A percentile compares a stretch with the other conserved stretches of the same genome.
phyloP scores from a whole-genome alignment of 2,888 invertebrate species.

The Neoitamus cyanurus region DNA sequence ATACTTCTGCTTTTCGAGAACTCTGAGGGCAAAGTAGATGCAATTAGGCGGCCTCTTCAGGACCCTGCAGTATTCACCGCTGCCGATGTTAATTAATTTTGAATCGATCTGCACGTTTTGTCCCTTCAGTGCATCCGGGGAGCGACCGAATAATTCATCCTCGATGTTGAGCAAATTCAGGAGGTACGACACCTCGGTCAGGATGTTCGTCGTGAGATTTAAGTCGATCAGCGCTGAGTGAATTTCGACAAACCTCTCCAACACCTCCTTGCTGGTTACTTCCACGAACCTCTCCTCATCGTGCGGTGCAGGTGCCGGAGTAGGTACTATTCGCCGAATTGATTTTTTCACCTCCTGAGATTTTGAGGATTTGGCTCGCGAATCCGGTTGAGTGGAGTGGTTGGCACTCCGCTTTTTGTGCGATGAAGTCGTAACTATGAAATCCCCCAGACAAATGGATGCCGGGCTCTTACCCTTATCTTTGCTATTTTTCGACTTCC shows the following conservation, averaged over 20 bases:
- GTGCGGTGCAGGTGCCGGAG: conserved; percentile 60
- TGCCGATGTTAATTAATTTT: conserved; percentile 40
- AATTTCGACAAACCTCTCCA: conserved; percentile 60
- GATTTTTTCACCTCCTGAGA: conserved; percentile 56
- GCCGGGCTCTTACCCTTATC: conserved; percentile 51
- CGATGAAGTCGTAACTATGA: conserved; percentile 56
- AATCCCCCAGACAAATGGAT: conserved; percentile 63
- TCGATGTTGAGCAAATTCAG: conserved; percentile 61
- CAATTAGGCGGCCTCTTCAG: conserved; percentile 74
- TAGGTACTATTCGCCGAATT: conserved; percentile 63
- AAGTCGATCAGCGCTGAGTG: conserved; percentile 62
- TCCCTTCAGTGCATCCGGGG: not conserved
- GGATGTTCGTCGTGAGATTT: conserved; percentile 62
- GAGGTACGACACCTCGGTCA: conserved; percentile 62
- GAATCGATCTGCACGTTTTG: conserved; percentile 28
- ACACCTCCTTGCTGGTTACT: conserved; percentile 54
- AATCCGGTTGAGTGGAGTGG: conserved; percentile 11
- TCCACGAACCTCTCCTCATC: conserved; percentile 59
- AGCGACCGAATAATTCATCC: not conserved
- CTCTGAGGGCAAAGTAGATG: conserved; percentile 79
- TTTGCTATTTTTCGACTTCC: conserved; percentile 48
- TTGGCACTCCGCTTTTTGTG: conserved; percentile 55
- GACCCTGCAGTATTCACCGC: conserved; percentile 59
- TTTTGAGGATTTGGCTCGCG: conserved; percentile 45
- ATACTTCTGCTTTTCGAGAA: conserved; percentile 72